A percentile compares a stretch with the other conserved stretches of the same genome.
phyloP scores from a whole-genome alignment of 2,797 vertebrate genomes.

The Sylvia borin region DNA sequence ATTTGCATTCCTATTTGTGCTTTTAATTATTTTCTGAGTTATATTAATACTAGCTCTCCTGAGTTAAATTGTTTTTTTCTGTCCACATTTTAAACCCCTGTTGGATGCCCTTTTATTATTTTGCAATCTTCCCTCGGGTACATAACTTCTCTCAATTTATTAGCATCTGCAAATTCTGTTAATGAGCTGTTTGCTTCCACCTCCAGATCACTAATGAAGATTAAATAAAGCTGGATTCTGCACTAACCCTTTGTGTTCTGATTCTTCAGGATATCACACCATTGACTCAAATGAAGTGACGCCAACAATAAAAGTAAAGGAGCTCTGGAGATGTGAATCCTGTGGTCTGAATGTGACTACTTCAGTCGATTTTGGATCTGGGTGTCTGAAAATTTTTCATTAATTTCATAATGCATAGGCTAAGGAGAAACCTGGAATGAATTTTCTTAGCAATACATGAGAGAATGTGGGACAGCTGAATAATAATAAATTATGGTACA shows the following conservation, averaged over 20 bases:
- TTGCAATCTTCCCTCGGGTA: slow-evolving; percentile 42
- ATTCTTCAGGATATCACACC: background rate
- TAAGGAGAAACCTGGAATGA: background rate
- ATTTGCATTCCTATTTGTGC: slow-evolving; percentile 29
- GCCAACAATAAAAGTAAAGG: background rate
- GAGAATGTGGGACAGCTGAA: background rate
- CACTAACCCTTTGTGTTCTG: slow-evolving; percentile 30
- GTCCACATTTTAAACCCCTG: slow-evolving; percentile 24
- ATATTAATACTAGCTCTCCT: background rate
- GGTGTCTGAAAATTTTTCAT: background rate
- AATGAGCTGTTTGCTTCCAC: slow-evolving; percentile 65
- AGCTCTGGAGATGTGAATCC: background rate
- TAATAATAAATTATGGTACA: background rate
- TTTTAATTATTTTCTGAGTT: slow-evolving; percentile 43
- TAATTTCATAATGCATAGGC: background rate
- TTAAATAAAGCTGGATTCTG: slow-evolving; percentile 48
- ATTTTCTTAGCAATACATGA: background rate
- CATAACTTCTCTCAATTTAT: slow-evolving; percentile 57
- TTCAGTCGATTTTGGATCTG: background rate
- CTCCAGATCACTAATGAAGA: slow-evolving; percentile 60
- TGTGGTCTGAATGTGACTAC: background rate
- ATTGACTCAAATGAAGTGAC: background rate
- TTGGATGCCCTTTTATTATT: slow-evolving; percentile 51
- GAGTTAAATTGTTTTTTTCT: slow-evolving; percentile 43
- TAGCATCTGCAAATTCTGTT: slow-evolving; percentile 55